Conservation (phyloP, 2,888 invertebrate species). For the Acanthococcus lagerstroemiae region DNA sequence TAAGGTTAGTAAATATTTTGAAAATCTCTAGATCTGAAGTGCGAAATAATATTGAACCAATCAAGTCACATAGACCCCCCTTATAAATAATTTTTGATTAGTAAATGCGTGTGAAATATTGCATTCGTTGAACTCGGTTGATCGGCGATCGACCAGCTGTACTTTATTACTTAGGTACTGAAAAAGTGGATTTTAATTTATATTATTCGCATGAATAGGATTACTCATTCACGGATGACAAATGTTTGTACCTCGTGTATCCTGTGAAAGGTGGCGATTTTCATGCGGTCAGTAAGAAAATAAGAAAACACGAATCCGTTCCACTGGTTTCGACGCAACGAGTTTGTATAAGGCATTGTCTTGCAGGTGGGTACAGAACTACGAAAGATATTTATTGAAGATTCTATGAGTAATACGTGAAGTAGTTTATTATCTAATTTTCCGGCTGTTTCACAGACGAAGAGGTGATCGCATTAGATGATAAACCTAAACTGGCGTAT, state of each 20-base stretch:
- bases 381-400: background rate
- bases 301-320: conserved; percentile 62
- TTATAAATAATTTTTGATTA: too few relatives aligned
- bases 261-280: conserved; percentile 72
- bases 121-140: too few relatives aligned
- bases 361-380: conserved; percentile 49
- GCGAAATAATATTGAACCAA: too few relatives aligned
- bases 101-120: too few relatives aligned
- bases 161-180: too few relatives aligned
- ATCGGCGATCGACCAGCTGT: too few relatives aligned
- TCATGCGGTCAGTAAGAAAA: conserved; percentile 74
- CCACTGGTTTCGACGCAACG: conserved; percentile 63
- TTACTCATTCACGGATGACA: conserved; percentile 67
- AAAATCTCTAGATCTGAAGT: too few relatives aligned
- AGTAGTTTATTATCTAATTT: too few relatives aligned
- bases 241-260: conserved; percentile 80
- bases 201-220: too few relatives aligned
- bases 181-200: too few relatives aligned
- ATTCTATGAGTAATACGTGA: background rate
- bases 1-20: too few relatives aligned
- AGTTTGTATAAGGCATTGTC: conserved; percentile 75
- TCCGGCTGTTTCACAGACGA: conserved; percentile 49
- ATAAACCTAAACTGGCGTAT: conserved; percentile 57
- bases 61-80: too few relatives aligned
- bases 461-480: conserved; percentile 34